A percentile compares a stretch with the other conserved stretches of the same genome.
Conservation (phyloP, 2,797 vertebrate genomes). For the Remorina albescens region DNA sequence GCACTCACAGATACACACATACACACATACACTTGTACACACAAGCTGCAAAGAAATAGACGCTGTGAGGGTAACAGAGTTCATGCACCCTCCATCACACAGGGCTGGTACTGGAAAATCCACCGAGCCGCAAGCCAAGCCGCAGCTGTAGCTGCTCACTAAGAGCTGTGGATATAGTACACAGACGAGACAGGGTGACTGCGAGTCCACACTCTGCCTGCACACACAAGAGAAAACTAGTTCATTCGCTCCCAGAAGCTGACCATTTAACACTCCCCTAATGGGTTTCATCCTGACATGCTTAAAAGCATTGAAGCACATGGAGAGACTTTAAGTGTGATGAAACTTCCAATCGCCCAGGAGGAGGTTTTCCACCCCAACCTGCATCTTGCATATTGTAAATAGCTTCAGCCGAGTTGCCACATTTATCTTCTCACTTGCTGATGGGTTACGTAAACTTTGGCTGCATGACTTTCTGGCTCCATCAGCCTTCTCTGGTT, state of each 20-base stretch:
- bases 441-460: conserved; percentile 45
- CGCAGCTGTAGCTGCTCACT: conserved; percentile 68
- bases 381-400: conserved; percentile 14
- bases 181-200: conserved; percentile 53
- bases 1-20: conserved; percentile 10
- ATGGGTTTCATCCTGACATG: conserved; percentile 54
- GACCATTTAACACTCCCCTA: conserved; percentile 49
- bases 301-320: conserved; percentile 42
- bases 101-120: conserved; percentile 53
- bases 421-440: conserved; percentile 34
- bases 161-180: conserved; percentile 49
- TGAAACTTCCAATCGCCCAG: conserved; percentile 21
- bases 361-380: conserved; percentile 22
- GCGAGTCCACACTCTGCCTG: conserved; percentile 29
- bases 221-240: conserved; percentile 39
- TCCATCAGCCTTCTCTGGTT: conserved; percentile 38
- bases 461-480: conserved; percentile 15
- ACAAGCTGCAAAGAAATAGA: conserved; percentile 28
- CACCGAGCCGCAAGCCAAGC: conserved; percentile 30
- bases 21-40: conserved; percentile 7
- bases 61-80: conserved; percentile 65
- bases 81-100: conserved; percentile 61
- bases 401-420: conserved; percentile 37
- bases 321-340: conserved; percentile 36
- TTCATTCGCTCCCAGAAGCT: conserved; percentile 27